Evolutionary conservation across 2,797 vertebrate genomes (phyloP).

Genomic region (Orestias chungarensis): DNA sequence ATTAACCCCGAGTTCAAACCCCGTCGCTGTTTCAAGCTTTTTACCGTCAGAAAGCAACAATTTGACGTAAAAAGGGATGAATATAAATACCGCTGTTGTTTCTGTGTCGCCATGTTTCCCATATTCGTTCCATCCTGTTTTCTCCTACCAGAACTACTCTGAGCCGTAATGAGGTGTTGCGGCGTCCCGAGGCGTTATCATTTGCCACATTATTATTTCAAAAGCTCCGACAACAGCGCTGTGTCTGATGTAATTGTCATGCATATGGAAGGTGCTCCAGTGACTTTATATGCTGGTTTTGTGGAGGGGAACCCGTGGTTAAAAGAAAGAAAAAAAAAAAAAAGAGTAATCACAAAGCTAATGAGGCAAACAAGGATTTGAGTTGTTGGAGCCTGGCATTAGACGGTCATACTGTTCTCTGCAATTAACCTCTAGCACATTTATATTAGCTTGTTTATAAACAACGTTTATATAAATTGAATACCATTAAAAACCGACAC

Average conservation of each 20-base stretch:
- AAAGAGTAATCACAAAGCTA: slow-evolving; percentile 69
- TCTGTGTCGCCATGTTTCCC: slow-evolving; percentile 67
- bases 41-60: slow-evolving; percentile 75
- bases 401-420: slow-evolving; percentile 70
- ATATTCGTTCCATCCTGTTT: slow-evolving; percentile 70
- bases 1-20: slow-evolving; percentile 81
- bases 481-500: slow-evolving; percentile 43
- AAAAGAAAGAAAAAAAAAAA: slow-evolving; percentile 31
- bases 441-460: slow-evolving; percentile 60
- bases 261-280: slow-evolving; percentile 71
- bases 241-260: slow-evolving; percentile 76
- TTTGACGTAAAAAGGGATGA: slow-evolving; percentile 77
- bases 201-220: slow-evolving; percentile 78
- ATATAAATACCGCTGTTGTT: slow-evolving; percentile 77
- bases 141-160: slow-evolving; percentile 62
- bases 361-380: slow-evolving; percentile 65
- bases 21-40: slow-evolving; percentile 70
- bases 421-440: slow-evolving; percentile 76
- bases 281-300: slow-evolving; percentile 55
- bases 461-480: slow-evolving; percentile 70
- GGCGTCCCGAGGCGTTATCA: slow-evolving; percentile 77
- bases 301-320: slow-evolving; percentile 49
- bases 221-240: slow-evolving; percentile 67
- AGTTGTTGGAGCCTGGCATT: slow-evolving; percentile 46
- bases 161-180: slow-evolving; percentile 77